Conservation (phyloP, 2,888 invertebrate genomes). For the Phanerotoma sp. region DNA sequence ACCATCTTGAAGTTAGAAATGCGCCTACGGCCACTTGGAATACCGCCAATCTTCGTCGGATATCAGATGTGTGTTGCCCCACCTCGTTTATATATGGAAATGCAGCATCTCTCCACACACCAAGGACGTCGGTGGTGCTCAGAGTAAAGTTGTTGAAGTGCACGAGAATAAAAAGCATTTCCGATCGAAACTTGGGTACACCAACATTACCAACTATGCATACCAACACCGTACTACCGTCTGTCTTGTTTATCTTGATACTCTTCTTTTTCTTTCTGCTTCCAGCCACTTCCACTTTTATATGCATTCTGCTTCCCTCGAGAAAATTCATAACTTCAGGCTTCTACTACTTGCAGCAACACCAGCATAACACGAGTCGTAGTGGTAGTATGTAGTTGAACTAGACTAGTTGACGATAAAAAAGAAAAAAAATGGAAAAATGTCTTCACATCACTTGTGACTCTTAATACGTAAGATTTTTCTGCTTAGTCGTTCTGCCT, state of each 20-base stretch:
- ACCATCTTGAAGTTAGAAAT: constrained; percentile 33
- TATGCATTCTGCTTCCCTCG: not conserved
- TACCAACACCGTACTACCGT: constrained; percentile 4
- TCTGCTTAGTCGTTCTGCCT: not conserved
- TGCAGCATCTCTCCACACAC: constrained; percentile 27
- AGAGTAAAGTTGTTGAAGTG: constrained; percentile 6
- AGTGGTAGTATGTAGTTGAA: too few species aligned
- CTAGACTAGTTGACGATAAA: not conserved
- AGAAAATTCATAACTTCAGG: constrained; percentile 1
- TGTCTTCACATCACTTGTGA: not conserved
- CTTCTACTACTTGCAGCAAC: too few species aligned
- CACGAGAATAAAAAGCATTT: constrained; percentile 18
- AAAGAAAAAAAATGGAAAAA: too few species aligned
- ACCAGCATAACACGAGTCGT: too few species aligned
- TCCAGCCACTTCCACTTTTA: constrained; percentile 6
- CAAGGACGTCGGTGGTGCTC: constrained; percentile 28
- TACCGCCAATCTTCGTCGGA: constrained; percentile 30
- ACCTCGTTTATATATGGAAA: constrained; percentile 34
- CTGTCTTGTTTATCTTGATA: constrained; percentile 30
- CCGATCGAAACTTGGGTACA: constrained; percentile 26
- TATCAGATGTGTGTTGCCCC: constrained; percentile 17
- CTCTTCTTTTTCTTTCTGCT: constrained; percentile 10
- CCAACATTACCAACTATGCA: constrained; percentile 4
- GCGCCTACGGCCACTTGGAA: constrained; percentile 30
- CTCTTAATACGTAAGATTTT: not conserved